These are phyloP conservation scores for Macrobrachium rosenbergii DNA, from an alignment of 1,140 invertebrate species.

Conservation along the genomic window DNA sequence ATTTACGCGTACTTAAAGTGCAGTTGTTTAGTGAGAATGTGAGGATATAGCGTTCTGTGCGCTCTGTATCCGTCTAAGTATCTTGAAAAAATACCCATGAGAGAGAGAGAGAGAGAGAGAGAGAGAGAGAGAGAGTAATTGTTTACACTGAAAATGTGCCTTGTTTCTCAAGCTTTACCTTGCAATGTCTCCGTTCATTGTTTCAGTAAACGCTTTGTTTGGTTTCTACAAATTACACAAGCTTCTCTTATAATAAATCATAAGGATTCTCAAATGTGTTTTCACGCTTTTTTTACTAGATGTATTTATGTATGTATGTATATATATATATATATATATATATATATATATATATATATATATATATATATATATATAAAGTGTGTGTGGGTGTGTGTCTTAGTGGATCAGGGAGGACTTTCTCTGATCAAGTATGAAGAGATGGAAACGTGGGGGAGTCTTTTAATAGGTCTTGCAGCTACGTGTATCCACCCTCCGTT, in stretches of 20 bases:
- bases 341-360: constrained; percentile 15
- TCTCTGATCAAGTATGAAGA: not conserved
- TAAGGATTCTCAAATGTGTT: no score
- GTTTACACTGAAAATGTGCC: no score
- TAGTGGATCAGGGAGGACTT: no score
- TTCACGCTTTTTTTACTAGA: not conserved
- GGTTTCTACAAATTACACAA: no score
- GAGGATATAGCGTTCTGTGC: no score
- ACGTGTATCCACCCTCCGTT: not conserved
- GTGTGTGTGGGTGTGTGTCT: constrained; percentile 3
- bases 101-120: not conserved
- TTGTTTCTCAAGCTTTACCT: no score
- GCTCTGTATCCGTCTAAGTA: no score
- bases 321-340: not conserved
- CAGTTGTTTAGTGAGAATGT: no score
- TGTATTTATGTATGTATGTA: not conserved
- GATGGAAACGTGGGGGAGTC: not conserved
- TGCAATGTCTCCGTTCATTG: no score
- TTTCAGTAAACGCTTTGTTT: no score
- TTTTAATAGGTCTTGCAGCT: not conserved
- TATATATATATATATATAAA: not conserved
- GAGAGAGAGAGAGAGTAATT: not conserved
- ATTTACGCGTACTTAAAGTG: no score
- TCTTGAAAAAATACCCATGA: not conserved
- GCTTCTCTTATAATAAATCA: no score